Evolutionary conservation across 2,888 invertebrate genomes (phyloP).

Genomic region (Cartodere bifasciata): DNA sequence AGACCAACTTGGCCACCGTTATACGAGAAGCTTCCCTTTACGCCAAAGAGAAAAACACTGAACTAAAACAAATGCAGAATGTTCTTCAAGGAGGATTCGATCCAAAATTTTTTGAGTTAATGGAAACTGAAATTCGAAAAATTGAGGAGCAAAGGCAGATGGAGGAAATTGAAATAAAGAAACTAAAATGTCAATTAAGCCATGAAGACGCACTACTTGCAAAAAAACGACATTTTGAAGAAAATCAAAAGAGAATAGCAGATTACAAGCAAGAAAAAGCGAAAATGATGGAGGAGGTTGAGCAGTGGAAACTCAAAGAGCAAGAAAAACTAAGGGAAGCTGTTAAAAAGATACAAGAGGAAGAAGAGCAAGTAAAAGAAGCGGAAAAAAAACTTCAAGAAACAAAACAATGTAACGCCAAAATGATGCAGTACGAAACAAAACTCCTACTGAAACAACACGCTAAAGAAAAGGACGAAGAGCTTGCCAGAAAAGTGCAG

Average conservation of each 20-base stretch:
- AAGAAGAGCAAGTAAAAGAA: constrained; percentile 39
- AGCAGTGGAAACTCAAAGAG: constrained; percentile 39
- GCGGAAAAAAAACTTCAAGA: constrained; percentile 40
- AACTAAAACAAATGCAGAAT: constrained; percentile 40
- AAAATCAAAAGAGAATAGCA: constrained; percentile 40
- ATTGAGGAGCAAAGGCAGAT: constrained; percentile 38
- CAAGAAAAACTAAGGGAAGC: constrained; percentile 37
- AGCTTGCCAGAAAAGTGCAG: constrained; percentile 29
- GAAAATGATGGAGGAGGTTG: constrained; percentile 38
- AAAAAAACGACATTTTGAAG: constrained; percentile 37
- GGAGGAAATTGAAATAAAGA: constrained; percentile 44
- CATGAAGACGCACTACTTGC: constrained; percentile 47
- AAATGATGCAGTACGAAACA: constrained; percentile 39
- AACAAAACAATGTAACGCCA: constrained; percentile 39
- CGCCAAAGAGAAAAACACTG: constrained; percentile 36
- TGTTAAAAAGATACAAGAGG: constrained; percentile 37
- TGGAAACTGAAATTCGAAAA: constrained; percentile 37
- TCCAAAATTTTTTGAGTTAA: constrained; percentile 32
- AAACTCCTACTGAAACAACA: constrained; percentile 28
- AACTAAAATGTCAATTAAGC: constrained; percentile 43
- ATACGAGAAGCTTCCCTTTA: constrained; percentile 41
- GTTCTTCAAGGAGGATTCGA: constrained; percentile 38
- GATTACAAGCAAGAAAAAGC: constrained; percentile 40
- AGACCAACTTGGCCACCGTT: constrained; percentile 39
- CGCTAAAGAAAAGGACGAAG: constrained; percentile 27